Evolutionary conservation across 2,888 invertebrate species (phyloP).

Genomic region (Geotrupes spiniger): DNA sequence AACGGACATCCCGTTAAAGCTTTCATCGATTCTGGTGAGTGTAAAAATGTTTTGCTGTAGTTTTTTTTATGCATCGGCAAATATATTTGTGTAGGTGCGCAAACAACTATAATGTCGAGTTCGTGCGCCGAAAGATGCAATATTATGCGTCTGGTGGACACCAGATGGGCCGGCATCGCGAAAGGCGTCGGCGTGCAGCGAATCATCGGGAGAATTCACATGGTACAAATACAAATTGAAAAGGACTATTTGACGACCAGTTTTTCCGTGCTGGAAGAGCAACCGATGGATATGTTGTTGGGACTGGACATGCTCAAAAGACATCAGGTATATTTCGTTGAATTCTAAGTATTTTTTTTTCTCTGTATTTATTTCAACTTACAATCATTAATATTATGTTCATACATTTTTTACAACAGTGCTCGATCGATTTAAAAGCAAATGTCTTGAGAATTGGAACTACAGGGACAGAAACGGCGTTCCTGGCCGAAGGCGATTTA

Average conservation of each 20-base stretch:
- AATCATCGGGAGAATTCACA: constrained; percentile 95
- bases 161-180: constrained; percentile 93
- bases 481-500: constrained; percentile 71
- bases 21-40: constrained; percentile 88
- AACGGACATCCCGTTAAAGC: constrained; percentile 97
- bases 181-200: constrained; percentile 96
- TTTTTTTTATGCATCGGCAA: too few relatives aligned
- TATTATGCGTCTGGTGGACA: constrained; percentile 86
- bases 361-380: too few relatives aligned
- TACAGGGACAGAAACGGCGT: constrained; percentile 86
- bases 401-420: constrained; percentile 51
- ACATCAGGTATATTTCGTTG: constrained; percentile 74
- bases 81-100: constrained; percentile 77
- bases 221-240: constrained; percentile 95
- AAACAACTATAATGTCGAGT: constrained; percentile 97
- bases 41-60: too few relatives aligned
- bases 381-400: background rate
- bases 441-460: constrained; percentile 91
- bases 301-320: constrained; percentile 96
- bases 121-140: constrained; percentile 93
- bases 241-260: constrained; percentile 91
- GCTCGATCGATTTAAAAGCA: constrained; percentile 85
- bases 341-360: too few relatives aligned
- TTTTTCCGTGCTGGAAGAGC: constrained; percentile 94
- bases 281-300: constrained; percentile 97